Percentiles rank a stretch among this genome's conserved stretches.
Conservation (phyloP, 2,113 vertebrate species). For the Macquaria australasica region DNA sequence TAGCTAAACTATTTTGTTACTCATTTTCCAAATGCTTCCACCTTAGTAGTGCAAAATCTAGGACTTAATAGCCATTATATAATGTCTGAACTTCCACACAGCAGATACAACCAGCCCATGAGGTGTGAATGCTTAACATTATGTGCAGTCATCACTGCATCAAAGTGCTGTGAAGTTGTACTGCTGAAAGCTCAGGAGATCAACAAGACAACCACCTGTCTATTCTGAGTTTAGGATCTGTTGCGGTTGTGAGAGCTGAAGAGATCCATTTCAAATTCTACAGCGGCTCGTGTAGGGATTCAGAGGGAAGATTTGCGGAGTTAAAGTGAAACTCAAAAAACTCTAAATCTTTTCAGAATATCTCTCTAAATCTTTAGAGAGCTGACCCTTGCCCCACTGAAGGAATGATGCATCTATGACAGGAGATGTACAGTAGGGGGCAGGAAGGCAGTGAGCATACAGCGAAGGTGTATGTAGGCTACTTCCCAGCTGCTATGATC, state of each 20-base stretch:
- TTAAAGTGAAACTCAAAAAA: conserved; percentile 9
- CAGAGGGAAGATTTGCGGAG: neutral
- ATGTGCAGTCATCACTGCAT: conserved; percentile 1
- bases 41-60: neutral
- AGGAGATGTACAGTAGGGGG: conserved; percentile 32
- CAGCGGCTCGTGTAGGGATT: neutral
- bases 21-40: neutral
- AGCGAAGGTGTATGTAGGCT: neutral
- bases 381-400: neutral
- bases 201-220: neutral
- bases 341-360: neutral
- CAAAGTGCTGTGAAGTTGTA: neutral
- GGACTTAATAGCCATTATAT: neutral
- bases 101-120: neutral
- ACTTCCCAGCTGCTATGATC: neutral
- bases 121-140: neutral
- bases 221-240: neutral
- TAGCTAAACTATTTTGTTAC: neutral
- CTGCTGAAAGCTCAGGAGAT: neutral
- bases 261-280: conserved; percentile 22
- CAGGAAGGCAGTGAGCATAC: neutral
- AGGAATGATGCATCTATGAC: conserved; percentile 1
- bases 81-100: neutral
- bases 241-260: neutral
- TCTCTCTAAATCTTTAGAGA: neutral